phyloP scores from a whole-genome alignment of 2,797 vertebrate genomes.

The Ateles fusciceps region DNA sequence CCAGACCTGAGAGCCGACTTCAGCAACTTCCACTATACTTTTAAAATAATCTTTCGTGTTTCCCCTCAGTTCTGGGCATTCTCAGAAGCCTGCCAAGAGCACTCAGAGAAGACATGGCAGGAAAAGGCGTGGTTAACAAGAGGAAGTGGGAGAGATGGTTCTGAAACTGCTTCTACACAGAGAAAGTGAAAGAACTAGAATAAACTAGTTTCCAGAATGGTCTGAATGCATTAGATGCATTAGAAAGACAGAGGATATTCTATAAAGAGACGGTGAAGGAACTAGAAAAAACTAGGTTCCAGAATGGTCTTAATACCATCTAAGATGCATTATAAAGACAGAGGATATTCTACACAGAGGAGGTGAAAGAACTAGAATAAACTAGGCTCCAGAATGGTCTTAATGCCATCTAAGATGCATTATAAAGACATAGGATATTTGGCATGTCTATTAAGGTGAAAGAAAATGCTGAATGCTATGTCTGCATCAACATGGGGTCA shows the following conservation, averaged over 20 bases:
- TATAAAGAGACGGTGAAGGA: not conserved
- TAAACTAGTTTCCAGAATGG: not conserved
- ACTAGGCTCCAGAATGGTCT: not conserved
- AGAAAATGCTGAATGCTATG: not conserved
- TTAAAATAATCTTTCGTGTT: constrained; percentile 8
- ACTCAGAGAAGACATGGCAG: not conserved
- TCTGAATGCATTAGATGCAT: not conserved
- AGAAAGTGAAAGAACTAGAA: not conserved
- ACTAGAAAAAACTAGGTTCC: not conserved
- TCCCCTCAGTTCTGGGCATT: not conserved
- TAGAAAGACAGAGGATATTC: not conserved
- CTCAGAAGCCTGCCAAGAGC: not conserved
- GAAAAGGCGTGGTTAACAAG: not conserved
- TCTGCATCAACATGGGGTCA: not conserved
- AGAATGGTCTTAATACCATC: not conserved
- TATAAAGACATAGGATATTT: not conserved
- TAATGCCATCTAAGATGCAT: not conserved
- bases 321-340: not conserved
- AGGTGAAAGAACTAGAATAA: not conserved
- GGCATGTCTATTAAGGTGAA: not conserved
- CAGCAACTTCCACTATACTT: not conserved
- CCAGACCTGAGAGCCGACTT: not conserved
- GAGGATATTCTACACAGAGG: not conserved
- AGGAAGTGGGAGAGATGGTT: not conserved
- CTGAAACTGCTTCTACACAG: not conserved